Percentiles rank a stretch among this genome's conserved stretches.
Evolutionary conservation across 1,140 invertebrate species (phyloP).

Genomic region (Drosophila ogumai): DNA sequence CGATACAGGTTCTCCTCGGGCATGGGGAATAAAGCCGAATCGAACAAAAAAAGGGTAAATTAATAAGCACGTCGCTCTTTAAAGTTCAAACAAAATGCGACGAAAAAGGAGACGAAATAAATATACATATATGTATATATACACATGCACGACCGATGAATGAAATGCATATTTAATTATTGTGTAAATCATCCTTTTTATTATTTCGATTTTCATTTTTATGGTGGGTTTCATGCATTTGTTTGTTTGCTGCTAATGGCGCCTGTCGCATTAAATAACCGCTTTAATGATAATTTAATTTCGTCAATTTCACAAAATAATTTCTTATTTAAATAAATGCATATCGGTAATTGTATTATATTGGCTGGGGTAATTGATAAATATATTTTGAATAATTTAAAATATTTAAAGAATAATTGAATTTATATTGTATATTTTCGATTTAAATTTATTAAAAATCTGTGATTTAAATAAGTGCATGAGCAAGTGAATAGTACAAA

Average conservation of each 20-base stretch:
- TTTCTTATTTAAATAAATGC: conserved; percentile 14
- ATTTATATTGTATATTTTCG: not conserved
- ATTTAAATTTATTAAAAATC: no score
- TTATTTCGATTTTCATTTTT: conserved; percentile 45
- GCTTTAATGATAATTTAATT: conserved; percentile 69
- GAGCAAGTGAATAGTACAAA: not conserved
- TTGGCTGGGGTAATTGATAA: not conserved
- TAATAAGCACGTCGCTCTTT: conserved; percentile 72
- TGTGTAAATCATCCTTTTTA: conserved; percentile 76
- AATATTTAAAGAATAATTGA: not conserved
- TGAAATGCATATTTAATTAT: conserved; percentile 81
- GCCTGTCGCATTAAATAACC: conserved; percentile 56
- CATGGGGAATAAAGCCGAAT: conserved; percentile 8
- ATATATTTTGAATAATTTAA: not conserved
- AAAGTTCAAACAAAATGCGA: conserved; percentile 54
- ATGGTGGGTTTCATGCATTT: not conserved
- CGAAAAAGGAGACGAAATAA: conserved; percentile 10
- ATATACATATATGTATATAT: not conserved
- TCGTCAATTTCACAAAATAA: conserved; percentile 35
- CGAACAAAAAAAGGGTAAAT: conserved; percentile 55
- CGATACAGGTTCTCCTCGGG: conserved; percentile 25
- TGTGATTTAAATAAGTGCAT: no score
- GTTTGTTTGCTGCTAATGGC: conserved; percentile 21
- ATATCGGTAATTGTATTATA: conserved; percentile 12
- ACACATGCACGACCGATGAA: conserved; percentile 10